Base-by-base conservation (phyloP, 2,888 invertebrate species). In the Chouioia cunea region DNA sequence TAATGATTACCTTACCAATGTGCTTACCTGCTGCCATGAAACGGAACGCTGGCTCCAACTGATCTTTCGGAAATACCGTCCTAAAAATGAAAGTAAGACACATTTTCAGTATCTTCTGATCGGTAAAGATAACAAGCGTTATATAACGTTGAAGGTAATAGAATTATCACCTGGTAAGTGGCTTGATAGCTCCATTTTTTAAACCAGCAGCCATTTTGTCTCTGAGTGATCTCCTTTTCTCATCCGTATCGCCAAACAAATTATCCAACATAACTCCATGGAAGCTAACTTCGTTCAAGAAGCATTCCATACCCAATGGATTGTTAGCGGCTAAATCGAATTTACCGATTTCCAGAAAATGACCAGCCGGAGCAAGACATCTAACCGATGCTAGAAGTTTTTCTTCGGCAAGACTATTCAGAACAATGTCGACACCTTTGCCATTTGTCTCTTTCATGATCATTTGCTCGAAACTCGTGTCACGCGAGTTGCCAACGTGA, bases 381-480 rank as follows among this genome's bases (percentile, higher is more conserved):
- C 91, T 86, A 0, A 91, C 83, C 0, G 91, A 91, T 0, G 92
- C 93, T 80, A 90, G 89, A 0, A 97, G 88, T 85, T 97, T 97
- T 58, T 98, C 97, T 80, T 96, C 97, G 0, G 97, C 91, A 52
- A 99, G 96, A 87, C n/a, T 98, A 70, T 99, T 99, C 12, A 99
- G 88, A 0, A 98, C 94, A 65, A 97, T 87, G 81, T 99, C 95
- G 0, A 99, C 97, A 52, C 97, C 97, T 76, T 89, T 88, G 15
- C 97, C 97, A 4, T 92, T 88, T 0, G 97, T 97, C 79, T 91
- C 89, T 54, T 87, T 88, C 78, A 92, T 88, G 65, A 99, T 89
- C 89, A 97, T 91, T 75, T 91, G 90, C 83, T 97, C 97, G 85
- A 99, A 99, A 0, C 92, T 91, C 0, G 91, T 89, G 82, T 96